Conservation (phyloP, 2,113 vertebrate species). For the Pomatostomus ruficeps region DNA sequence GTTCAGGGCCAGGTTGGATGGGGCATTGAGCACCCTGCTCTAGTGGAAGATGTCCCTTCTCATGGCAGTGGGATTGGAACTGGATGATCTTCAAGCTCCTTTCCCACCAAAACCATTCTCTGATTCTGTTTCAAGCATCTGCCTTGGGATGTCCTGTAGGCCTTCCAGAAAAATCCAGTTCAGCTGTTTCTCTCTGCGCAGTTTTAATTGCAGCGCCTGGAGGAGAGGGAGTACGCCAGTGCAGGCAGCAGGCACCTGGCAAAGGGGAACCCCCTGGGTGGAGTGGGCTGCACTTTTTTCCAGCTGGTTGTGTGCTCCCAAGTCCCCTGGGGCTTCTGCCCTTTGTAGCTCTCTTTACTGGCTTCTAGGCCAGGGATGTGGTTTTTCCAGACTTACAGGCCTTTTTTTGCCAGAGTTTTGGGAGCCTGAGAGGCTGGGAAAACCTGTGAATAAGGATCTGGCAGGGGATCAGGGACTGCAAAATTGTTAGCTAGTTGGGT, state of each 20-base stretch:
- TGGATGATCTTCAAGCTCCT: neutral
- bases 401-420: neutral
- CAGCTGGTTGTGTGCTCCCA: neutral
- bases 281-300: neutral
- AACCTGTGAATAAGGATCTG: neutral
- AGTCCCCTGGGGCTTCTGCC: neutral
- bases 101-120: neutral
- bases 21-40: neutral
- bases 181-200: neutral
- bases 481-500: neutral
- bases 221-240: neutral
- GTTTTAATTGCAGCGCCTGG: neutral
- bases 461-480: neutral
- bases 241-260: neutral
- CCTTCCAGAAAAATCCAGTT: neutral
- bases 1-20: neutral
- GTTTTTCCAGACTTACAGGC: neutral
- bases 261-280: neutral
- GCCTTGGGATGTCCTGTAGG: neutral
- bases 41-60: neutral
- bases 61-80: neutral
- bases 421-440: neutral
- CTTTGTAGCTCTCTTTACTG: neutral
- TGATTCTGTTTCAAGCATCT: neutral
- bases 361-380: neutral